Base-by-base conservation (phyloP, 2,113 vertebrate genomes). In the Equus quagga region DNA sequence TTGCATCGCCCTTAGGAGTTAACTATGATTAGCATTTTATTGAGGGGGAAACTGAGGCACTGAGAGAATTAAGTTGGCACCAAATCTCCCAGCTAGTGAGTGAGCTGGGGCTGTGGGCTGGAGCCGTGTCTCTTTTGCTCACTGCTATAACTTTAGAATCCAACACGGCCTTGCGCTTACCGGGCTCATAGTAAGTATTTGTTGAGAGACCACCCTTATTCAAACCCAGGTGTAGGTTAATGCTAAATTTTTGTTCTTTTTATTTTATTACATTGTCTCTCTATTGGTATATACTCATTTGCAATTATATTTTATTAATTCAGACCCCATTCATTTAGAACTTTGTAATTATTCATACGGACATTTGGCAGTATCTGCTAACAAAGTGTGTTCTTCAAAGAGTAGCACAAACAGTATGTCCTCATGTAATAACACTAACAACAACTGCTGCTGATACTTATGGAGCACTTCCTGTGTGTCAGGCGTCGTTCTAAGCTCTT, bases 341-440 rank as follows among this genome's bases (percentile, higher is more conserved):
- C 18, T 82, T 80, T 56, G 19, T 88, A 81, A 64, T 85, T 76
- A 75, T 81, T 67, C 84, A 79, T 49, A 23, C 0, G 56, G 67
- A 12, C 26, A 23, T 82, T 67, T 94, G 46, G 89, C 54, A 70
- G 9, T 69, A 69, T 92, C 36, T 78, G 73, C 51, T 86, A 65
- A 58, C 62, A 82, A 79, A 93, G 72, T 86, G 2, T 72, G 41
- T 91, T 87, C 93, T 67, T 93, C 18, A 36, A 70, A 91, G 28
- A 91, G n/a, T 60, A 81, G 60, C 44, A 1, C 28, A 41, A 58
- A 36, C 60, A 51, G 44, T 78, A 56, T 46, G 49, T 58, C 17
- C 64, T 80, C 6, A 18, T 46, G 31, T 54, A 36, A 24, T 78
- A 19, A 85, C 2, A 67, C 12, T 49, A 92, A 26, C 23, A 46